Conservation (phyloP, 2,797 vertebrate species). For the Parotocinclus haroldoi region DNA sequence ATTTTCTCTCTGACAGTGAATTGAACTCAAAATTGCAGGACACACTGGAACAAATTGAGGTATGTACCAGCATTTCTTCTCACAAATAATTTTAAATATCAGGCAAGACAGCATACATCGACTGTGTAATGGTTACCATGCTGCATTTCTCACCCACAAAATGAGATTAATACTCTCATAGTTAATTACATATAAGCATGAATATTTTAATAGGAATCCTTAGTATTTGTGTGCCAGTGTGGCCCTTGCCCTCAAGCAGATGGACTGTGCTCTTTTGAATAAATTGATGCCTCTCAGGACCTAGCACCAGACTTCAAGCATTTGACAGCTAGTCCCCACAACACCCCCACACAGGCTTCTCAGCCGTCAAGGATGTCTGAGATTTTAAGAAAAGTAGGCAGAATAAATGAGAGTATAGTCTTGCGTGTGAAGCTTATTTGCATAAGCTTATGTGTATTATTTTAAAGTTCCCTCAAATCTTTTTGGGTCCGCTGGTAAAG, state of each 20-base stretch:
- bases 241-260: constrained; percentile 27
- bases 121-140: no score
- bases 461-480: background rate
- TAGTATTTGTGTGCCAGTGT: constrained; percentile 5
- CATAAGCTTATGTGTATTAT: background rate
- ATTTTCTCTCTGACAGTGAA: constrained; percentile 72
- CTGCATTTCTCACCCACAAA: background rate
- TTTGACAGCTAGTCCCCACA: background rate
- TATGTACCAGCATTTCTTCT: constrained; percentile 56
- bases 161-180: background rate
- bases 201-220: background rate
- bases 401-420: background rate
- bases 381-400: background rate
- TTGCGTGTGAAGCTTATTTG: background rate
- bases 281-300: constrained; percentile 28
- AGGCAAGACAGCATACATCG: no score
- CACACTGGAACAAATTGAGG: constrained; percentile 98
- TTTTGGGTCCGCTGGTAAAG: no score
- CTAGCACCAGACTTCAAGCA: constrained; percentile 16
- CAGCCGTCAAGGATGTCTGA: constrained; percentile 32
- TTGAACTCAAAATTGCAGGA: constrained; percentile 97
- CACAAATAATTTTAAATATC: no score
- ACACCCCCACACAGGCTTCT: constrained; percentile 4
- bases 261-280: constrained; percentile 29
- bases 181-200: background rate